Base-by-base conservation (phyloP, 2,888 invertebrate genomes). In the Netelia fuscicornis region DNA sequence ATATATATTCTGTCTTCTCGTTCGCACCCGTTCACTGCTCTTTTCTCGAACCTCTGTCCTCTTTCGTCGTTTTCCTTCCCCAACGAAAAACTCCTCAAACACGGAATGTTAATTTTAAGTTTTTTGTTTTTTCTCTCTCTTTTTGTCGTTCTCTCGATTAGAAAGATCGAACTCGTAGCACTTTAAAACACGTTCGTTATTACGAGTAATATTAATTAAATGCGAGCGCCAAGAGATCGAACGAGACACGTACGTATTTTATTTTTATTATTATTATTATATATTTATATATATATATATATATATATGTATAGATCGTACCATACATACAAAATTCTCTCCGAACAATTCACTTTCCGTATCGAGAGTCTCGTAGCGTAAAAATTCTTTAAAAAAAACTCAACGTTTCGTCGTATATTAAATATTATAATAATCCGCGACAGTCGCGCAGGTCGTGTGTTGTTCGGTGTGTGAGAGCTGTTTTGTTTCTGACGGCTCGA, bases 401-500 rank as follows among this genome's bases (percentile, higher is more conserved):
- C 52, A 5, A 30, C 30, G 30, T 30, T 30, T 30, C 30, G 30
- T 20, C 68, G 68, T 48, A 48, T 48, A 48, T 48, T 13, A 48
- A 13, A 48, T 48, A 48, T 13, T 25, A 9, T 23, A 56, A 58
- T 67, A 17, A 17, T 17, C 17, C 67, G 77, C 67, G 77, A 25
- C 58, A 58, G 30, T 13, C 48, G 48, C 48, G 11, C 13, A 48
- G 30, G 30, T 30, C 30, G 48, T 20, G 25, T 56, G 65, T 80
- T 76, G 85, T 74, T 75, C 48, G 76, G 52, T 83, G 79, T 70
- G 68, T 52, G 83, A 85, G 76, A 79, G 83, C 85, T 80, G 83
- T 76, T 85, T 85, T 85, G 85, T 85, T 85, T 85, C 85, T 85
- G 85, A 85, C 83, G 79, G 79, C 78, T 80, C 79, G 79, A 75